Percentiles rank a stretch among this genome's conserved stretches.
phyloP scores from a whole-genome alignment of 1,140 invertebrate species.

The Bombyx mori region ASM3026992v2 NC_085114.1:14198501-14199000 shows the following conservation, averaged over 20 bases:
- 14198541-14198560: no score
- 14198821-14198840: conserved; percentile 84
- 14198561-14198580: no score
- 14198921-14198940: no score
- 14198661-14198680: conserved; percentile 82
- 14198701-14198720: conserved; percentile 86
- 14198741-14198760: conserved; percentile 92
- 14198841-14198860: conserved; percentile 77
- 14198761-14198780: conserved; percentile 82
- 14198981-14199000: no score
- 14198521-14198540: no score
- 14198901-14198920: not conserved
- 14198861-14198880: conserved; percentile 80
- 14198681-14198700: conserved; percentile 91
- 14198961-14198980: no score
- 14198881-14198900: conserved; percentile 74
- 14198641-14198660: conserved; percentile 15
- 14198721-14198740: conserved; percentile 92
- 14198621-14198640: no score
- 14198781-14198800: conserved; percentile 91
- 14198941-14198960: no score
- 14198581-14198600: no score
- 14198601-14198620: no score
- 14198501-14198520: no score
- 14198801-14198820: conserved; percentile 89